Conservation (phyloP, 1,140 invertebrate genomes). For the Cepaea nemoralis region DNA sequence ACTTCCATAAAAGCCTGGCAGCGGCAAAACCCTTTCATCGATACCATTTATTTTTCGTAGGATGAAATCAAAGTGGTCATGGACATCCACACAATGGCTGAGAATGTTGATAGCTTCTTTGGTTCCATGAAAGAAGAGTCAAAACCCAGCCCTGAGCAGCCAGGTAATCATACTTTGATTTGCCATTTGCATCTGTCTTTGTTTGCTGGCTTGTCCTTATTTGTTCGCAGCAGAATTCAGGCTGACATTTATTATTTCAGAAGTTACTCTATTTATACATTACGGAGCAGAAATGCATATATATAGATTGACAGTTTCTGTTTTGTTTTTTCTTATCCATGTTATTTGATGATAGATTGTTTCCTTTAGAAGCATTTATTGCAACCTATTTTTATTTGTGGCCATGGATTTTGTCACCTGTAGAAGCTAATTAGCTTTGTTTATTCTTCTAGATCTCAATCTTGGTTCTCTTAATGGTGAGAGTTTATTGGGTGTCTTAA, state of each 20-base stretch:
- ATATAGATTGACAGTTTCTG: no score
- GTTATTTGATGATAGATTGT: no score
- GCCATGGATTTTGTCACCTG: neutral
- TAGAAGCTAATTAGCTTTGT: conserved; percentile 4
- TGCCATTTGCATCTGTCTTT: neutral
- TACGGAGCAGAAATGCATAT: no score
- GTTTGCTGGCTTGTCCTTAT: neutral
- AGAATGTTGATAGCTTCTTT: conserved; percentile 60
- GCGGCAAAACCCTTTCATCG: no score
- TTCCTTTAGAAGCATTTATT: no score
- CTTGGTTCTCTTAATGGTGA: conserved; percentile 35
- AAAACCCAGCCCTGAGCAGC: conserved; percentile 65
- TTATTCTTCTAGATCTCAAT: conserved; percentile 35
- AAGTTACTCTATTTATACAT: no score
- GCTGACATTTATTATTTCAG: no score
- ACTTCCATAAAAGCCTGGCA: no score
- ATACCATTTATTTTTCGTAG: no score
- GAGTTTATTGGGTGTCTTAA: neutral
- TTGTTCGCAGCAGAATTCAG: neutral
- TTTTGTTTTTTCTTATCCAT: no score
- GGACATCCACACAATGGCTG: conserved; percentile 61
- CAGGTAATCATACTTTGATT: conserved; percentile 51
- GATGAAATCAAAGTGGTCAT: conserved; percentile 69
- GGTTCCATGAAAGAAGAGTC: conserved; percentile 64
- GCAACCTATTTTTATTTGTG: no score